Evolutionary conservation across 2,797 vertebrate species (phyloP), one percentile per base, ranked within the genome.

Genomic region (Pyrocephalus nanus): DNA sequence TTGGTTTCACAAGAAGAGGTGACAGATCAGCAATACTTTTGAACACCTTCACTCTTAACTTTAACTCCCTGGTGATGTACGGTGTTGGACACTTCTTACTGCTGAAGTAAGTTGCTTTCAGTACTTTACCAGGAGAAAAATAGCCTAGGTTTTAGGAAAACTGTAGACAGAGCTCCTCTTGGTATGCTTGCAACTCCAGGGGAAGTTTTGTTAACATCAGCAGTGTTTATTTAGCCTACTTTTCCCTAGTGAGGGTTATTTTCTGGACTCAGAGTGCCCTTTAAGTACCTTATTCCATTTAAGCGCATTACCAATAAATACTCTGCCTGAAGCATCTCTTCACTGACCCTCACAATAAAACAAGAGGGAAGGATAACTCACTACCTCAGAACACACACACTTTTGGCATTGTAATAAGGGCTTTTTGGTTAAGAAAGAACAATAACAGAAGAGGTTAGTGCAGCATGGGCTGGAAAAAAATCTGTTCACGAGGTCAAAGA

Each of bases 401-500:
- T 95, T 96, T 43, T 82, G 30, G n/a, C 50, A 76, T 26, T 12
- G 12, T 62, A 88, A 78, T 27, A 50, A 91, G 50, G 50, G 27
- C 32, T 65, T 96, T 86, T 69, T 84, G 15, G 29, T 70, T 78
- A 78, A 67, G 65, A 62, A 93, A 78, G 61, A 74, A n/a, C 38
- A 55, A 66, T n/a, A 93, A 32, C 66, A 75, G 48, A 75, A 85
- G 57, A 90, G 42, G 32, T 71, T 79, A 93, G 27, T 14, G 15
- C 71, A 93, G 58, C 75, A 65, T 19, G 11, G 47, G 20, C 29
- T 54, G 30, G 55, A 74, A 73, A 13, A 13, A 93, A 96, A 93
- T 74, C 73, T 82, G 15, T 71, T 90, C 42, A 51, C 38, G 23
- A 82, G 95, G 87, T 94, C 86, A 94, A 88, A 60, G 5, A 93